Evolutionary conservation across 2,113 vertebrate genomes (phyloP).

Genomic region (Nannobrachium achirus): DNA sequence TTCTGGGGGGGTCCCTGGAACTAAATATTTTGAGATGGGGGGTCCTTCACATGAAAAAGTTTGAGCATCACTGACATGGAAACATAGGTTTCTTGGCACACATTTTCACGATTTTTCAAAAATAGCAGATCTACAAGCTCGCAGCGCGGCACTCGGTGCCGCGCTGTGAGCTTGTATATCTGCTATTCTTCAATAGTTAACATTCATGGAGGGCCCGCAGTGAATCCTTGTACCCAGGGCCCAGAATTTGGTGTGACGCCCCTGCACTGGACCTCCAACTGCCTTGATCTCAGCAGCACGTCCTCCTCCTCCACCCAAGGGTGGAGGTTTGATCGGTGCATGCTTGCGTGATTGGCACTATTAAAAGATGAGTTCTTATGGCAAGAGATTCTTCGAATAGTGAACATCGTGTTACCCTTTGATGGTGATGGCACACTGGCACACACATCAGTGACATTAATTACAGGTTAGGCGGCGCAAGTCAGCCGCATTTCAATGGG

Average conservation of each 20-base stretch:
- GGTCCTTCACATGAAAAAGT: too few relatives aligned
- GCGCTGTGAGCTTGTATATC: too few relatives aligned
- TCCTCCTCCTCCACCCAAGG: constrained; percentile 12
- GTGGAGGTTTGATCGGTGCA: constrained; percentile 4
- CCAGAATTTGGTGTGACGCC: constrained; percentile 7
- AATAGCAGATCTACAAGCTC: too few relatives aligned
- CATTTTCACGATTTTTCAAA: too few relatives aligned
- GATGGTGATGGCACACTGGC: constrained; percentile 8
- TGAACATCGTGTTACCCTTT: constrained; percentile 31
- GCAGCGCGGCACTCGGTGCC: too few relatives aligned
- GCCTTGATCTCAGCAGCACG: constrained; percentile 14
- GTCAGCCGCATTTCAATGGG: constrained; percentile 30
- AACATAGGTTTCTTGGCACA: too few relatives aligned
- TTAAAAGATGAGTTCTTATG: constrained; percentile 17
- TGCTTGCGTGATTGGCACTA: constrained; percentile 8
- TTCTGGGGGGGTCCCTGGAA: too few relatives aligned
- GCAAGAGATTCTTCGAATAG: constrained; percentile 1
- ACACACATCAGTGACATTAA: constrained; percentile 26
- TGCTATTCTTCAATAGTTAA: too few relatives aligned
- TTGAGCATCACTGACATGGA: too few relatives aligned
- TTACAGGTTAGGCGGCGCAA: constrained; percentile 37
- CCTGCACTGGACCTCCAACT: constrained; percentile 6
- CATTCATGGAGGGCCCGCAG: too few relatives aligned
- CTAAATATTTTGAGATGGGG: too few relatives aligned
- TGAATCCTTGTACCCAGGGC: too few relatives aligned